Conservation (phyloP, 2,113 vertebrate species). For the Mobula birostris region DNA sequence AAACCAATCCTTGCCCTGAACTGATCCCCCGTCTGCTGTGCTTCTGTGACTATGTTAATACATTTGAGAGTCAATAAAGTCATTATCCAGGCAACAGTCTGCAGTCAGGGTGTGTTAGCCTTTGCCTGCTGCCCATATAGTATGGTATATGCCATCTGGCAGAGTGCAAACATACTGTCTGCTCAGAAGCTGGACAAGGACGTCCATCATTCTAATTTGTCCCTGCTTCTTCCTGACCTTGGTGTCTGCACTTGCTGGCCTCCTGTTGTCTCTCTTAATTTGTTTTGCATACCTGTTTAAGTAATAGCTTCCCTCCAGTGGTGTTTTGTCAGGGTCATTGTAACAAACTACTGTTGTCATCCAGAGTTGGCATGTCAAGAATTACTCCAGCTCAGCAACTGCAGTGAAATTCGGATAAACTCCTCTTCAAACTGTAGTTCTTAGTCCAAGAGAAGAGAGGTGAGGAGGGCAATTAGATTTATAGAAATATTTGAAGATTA, state of each 20-base stretch:
- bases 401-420: neutral
- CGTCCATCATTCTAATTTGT: neutral
- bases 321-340: neutral
- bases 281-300: slow-evolving; percentile 8
- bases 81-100: neutral
- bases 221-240: neutral
- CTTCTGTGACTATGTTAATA: neutral
- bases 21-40: neutral
- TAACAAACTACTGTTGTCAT: neutral
- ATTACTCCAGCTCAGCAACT: neutral
- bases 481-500: neutral
- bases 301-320: slow-evolving; percentile 23
- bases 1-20: neutral
- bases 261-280: slow-evolving; percentile 14
- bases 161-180: too few species aligned
- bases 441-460: neutral
- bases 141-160: neutral
- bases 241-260: neutral
- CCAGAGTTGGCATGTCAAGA: neutral
- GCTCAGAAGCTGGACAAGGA: neutral
- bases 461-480: neutral
- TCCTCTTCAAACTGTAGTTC: neutral
- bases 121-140: neutral
- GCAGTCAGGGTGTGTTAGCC: neutral
- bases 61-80: neutral